Percentiles rank a stretch among this genome's conserved stretches.
Evolutionary conservation across 1,140 invertebrate genomes (phyloP).

Genomic region (Stegodyphus dumicola): DNA sequence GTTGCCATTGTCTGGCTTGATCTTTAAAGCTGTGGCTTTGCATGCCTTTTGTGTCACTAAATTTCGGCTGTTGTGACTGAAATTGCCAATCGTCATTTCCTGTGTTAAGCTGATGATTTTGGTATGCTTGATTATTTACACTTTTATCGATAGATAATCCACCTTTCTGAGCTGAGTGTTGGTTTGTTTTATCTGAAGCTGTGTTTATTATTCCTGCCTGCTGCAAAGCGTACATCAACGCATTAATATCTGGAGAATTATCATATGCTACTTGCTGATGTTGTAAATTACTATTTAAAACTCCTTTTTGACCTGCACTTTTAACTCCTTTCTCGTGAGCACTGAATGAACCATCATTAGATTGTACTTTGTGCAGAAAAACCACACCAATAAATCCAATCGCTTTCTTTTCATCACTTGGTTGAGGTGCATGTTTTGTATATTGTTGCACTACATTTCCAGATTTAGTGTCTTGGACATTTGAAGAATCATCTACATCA

Average conservation of each 20-base stretch:
- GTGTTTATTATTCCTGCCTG: neutral
- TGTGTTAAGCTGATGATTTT: no score
- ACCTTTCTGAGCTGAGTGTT: no score
- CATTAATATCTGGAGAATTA: neutral
- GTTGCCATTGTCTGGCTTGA: no score
- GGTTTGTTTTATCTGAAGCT: neutral
- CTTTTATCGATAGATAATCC: no score
- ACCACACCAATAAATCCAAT: conserved; percentile 37
- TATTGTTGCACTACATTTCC: neutral
- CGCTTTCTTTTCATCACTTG: conserved; percentile 1
- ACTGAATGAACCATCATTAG: neutral
- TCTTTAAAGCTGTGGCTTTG: no score
- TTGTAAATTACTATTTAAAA: no score
- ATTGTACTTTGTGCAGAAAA: conserved; percentile 14
- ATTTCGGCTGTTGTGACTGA: no score
- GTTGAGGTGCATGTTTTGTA: neutral
- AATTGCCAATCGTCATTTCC: no score
- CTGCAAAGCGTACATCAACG: neutral
- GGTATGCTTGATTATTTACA: no score
- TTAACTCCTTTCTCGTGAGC: neutral
- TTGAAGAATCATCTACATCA: conserved; percentile 2
- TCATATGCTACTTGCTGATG: neutral
- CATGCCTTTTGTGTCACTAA: no score
- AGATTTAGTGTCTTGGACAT: neutral
- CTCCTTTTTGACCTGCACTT: neutral